Base-by-base conservation (phyloP, 1,140 invertebrate genomes). In the Eumaeus atala region DNA sequence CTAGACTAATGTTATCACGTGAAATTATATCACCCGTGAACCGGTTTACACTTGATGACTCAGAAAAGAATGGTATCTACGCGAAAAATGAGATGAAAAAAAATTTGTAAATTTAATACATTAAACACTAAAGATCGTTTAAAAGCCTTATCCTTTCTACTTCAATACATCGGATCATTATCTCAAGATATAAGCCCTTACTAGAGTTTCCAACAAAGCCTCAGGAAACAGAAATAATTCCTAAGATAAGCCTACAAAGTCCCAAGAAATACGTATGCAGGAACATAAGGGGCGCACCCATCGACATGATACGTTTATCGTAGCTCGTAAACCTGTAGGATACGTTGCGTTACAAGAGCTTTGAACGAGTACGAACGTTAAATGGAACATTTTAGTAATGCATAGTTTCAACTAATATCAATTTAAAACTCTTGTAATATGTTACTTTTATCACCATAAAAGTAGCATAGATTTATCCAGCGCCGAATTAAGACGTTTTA, bases 261-360 rank as follows among this genome's bases (percentile, higher is more conserved):
- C 62, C 58, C 61, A 61, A 60, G 66, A 64, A 72, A 73, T 58
- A 68, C 59, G 54, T 67, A 72, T 65, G 64, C 62, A 65, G 56
- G 61, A 62, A 61, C 62, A 54, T 62, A 64, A 64, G 62, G 65
- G 59, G 61, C 66, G 63, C 66, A 66, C 51, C 64, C 62, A 77
- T 71, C 61, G 67, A 55, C 59, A 56, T 55, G 66, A 74, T 72
- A 70, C 67, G 70, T 82, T 80, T 83, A 83, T 76, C 68, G 71
- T 66, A 62, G 42, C 65, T 70, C 68, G 67, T 83, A 77, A 81
- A 83, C 66, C 67, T 72, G 56, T 59, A 64, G 70, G 67, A 76
- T 79, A 79, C 74, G 66, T 79, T 60, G 72, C 64, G 60, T 64
- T 71, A 70, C 67, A 76, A 72, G 66, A 64, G 69, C 69, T 76